Conservation (phyloP, 1,140 invertebrate species). For the Nymphalis io region DNA sequence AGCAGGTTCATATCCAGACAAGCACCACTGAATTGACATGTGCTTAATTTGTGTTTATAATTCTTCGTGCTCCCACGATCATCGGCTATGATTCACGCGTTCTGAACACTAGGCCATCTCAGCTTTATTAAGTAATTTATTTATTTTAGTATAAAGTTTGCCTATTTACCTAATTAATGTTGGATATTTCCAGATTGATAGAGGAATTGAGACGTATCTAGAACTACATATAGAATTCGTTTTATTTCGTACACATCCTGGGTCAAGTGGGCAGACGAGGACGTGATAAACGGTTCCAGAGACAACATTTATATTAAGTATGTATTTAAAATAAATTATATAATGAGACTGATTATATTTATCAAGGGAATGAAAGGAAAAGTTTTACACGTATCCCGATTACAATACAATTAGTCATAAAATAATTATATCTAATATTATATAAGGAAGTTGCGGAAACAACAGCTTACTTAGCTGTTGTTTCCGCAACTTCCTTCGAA, state of each 20-base stretch:
- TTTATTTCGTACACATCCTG: too few species aligned
- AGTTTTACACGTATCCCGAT: background rate
- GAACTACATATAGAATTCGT: slow-evolving; percentile 6
- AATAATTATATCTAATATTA: too few species aligned
- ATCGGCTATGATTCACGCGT: too few species aligned
- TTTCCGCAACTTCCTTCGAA: too few species aligned
- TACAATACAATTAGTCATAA: too few species aligned
- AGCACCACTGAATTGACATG: too few species aligned
- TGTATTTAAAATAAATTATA: slow-evolving; percentile 8
- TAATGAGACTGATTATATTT: background rate
- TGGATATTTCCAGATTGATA: slow-evolving; percentile 14
- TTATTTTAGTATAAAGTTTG: slow-evolving; percentile 1
- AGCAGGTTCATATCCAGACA: too few species aligned
- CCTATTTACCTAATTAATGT: slow-evolving; percentile 13
- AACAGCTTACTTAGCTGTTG: too few species aligned
- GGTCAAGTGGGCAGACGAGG: slow-evolving; percentile 1
- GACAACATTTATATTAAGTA: background rate
- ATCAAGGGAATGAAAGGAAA: background rate
- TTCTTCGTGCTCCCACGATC: too few species aligned
- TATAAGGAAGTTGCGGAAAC: too few species aligned
- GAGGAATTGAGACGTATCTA: background rate
- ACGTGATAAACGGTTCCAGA: slow-evolving; percentile 1
- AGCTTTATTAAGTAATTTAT: background rate
- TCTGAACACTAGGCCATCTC: background rate
- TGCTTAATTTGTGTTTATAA: too few species aligned